Conservation (phyloP, 2,888 invertebrate genomes). For the Caenorhabditis zanzibari region DNA sequence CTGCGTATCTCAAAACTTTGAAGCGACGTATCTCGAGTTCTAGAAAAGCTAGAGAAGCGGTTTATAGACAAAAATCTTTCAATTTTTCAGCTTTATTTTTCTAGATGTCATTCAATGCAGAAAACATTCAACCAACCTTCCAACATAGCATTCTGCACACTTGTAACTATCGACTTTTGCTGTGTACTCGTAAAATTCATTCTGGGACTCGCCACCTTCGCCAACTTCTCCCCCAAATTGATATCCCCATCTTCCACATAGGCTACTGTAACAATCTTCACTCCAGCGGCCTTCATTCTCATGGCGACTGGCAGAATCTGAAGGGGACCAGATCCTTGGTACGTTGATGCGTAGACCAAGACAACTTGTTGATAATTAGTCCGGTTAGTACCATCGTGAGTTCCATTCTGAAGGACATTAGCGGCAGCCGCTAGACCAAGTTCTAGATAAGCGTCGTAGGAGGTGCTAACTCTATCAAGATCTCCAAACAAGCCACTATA, state of each 20-base stretch:
- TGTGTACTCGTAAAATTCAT: not conserved
- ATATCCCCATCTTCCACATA: not conserved
- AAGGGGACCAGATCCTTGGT: slow-evolving; percentile 11
- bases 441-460: not conserved
- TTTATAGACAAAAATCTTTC: no score
- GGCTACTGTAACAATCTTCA: slow-evolving; percentile 45
- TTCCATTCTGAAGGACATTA: not conserved
- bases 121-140: no score
- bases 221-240: no score
- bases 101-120: no score
- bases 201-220: no score
- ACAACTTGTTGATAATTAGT: not conserved
- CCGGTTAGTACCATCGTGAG: not conserved
- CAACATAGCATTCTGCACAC: no score
- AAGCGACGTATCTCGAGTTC: no score
- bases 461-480: not conserved
- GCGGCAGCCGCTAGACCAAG: not conserved
- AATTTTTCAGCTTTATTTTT: no score
- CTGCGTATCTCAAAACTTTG: no score
- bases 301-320: slow-evolving; percentile 34
- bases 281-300: slow-evolving; percentile 43
- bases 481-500: not conserved
- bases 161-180: not conserved
- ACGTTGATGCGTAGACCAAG: not conserved
- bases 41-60: no score